These are phyloP conservation scores for Catharus ustulatus DNA, from an alignment of 2,797 vertebrate species.

Conservation along the genomic window DNA sequence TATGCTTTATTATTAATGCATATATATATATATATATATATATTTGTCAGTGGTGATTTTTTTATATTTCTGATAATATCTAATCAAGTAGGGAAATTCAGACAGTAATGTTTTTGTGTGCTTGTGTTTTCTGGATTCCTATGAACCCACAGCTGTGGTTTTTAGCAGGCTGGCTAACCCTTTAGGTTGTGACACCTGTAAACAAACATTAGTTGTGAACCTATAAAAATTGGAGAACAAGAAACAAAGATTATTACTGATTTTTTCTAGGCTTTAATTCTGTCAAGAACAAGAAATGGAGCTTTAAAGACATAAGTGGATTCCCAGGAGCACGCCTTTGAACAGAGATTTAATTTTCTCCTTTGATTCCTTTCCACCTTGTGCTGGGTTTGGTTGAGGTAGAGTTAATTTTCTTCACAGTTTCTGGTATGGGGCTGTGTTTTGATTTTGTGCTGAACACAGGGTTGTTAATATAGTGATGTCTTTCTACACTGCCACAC, in stretches of 20 bases:
- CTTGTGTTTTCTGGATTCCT: background rate
- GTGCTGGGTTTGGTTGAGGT: background rate
- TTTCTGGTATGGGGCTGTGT: background rate
- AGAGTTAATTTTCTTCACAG: background rate
- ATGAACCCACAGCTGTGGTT: fast-evolving
- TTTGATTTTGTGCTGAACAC: background rate
- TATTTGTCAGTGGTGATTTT: background rate
- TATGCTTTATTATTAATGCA: background rate
- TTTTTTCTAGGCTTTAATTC: background rate
- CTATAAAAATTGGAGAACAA: background rate
- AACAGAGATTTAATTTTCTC: background rate
- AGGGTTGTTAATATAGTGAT: background rate
- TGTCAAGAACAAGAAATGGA: background rate
- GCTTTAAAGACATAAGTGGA: background rate
- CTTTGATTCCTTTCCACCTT: background rate
- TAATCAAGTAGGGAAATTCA: background rate
- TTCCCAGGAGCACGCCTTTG: background rate
- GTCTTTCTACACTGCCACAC: background rate
- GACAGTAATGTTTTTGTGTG: background rate
- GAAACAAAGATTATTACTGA: background rate
- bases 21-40: too few species aligned
- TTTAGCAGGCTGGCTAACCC: background rate
- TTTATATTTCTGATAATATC: background rate
- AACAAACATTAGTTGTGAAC: background rate
- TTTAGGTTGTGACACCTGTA: background rate